Percentiles rank a stretch among this genome's conserved stretches.
Evolutionary conservation across 2,797 vertebrate genomes (phyloP).

Genomic region (Pangasius mekongensis): DNA sequence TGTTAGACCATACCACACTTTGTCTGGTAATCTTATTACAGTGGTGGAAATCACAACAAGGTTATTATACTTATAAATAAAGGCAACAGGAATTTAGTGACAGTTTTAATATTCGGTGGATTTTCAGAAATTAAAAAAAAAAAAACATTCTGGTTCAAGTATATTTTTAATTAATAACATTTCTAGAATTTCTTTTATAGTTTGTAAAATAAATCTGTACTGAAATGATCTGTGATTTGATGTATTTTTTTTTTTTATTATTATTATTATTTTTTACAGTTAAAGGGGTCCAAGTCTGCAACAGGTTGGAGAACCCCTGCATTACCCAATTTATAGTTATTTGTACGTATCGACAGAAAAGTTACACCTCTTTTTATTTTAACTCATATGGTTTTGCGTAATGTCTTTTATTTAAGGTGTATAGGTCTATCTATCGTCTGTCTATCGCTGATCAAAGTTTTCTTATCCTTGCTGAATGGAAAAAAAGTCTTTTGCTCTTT

Average conservation of each 20-base stretch:
- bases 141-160: neutral
- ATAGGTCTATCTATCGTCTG: neutral
- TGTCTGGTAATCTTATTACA: neutral
- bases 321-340: neutral
- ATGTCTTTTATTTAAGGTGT: neutral
- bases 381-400: neutral
- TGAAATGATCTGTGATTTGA: neutral
- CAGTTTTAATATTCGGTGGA: neutral
- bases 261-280: neutral
- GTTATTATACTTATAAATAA: neutral
- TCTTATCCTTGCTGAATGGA: slow-evolving; percentile 5
- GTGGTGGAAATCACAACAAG: neutral
- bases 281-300: neutral
- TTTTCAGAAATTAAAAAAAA: neutral
- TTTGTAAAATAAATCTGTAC: neutral
- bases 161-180: neutral
- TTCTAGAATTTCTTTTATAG: neutral
- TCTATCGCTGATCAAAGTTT: neutral
- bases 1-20: neutral
- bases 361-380: neutral
- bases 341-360: neutral
- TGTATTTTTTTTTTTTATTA: neutral
- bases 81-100: neutral
- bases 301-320: neutral
- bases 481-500: neutral